phyloP scores from a whole-genome alignment of 1,140 invertebrate species.

The Patella vulgata region DNA sequence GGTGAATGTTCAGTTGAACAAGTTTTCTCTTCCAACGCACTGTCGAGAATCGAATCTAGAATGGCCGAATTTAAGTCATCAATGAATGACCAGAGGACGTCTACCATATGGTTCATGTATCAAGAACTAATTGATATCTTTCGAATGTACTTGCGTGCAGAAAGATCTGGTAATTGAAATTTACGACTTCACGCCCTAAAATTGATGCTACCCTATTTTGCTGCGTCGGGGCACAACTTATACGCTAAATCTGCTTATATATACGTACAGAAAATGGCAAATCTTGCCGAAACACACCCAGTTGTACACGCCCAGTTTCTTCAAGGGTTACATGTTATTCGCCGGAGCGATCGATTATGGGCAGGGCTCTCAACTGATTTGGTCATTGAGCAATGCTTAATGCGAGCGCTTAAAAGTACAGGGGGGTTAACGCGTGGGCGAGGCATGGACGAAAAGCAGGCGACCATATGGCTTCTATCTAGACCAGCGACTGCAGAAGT shows the following conservation, averaged over 20 bases:
- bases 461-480: constrained; percentile 34
- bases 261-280: constrained; percentile 66
- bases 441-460: constrained; percentile 37
- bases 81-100: too few species aligned
- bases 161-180: constrained; percentile 45
- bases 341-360: constrained; percentile 61
- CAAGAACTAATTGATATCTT: constrained; percentile 45
- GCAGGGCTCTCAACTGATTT: constrained; percentile 64
- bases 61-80: too few species aligned
- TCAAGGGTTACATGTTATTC: constrained; percentile 30
- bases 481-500: constrained; percentile 34
- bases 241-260: constrained; percentile 67
- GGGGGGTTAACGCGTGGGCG: constrained; percentile 34
- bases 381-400: constrained; percentile 50
- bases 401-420: constrained; percentile 45
- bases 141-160: constrained; percentile 35
- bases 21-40: too few species aligned
- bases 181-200: constrained; percentile 32
- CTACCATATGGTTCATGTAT: constrained; percentile 42
- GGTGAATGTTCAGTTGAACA: too few species aligned
- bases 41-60: too few species aligned
- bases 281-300: constrained; percentile 36
- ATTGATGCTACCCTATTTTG: constrained; percentile 65
- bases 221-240: constrained; percentile 65
- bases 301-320: constrained; percentile 44